Conservation (phyloP, 35 echinoderm and acorn worm species). For the Holothuria glaberrima region DNA sequence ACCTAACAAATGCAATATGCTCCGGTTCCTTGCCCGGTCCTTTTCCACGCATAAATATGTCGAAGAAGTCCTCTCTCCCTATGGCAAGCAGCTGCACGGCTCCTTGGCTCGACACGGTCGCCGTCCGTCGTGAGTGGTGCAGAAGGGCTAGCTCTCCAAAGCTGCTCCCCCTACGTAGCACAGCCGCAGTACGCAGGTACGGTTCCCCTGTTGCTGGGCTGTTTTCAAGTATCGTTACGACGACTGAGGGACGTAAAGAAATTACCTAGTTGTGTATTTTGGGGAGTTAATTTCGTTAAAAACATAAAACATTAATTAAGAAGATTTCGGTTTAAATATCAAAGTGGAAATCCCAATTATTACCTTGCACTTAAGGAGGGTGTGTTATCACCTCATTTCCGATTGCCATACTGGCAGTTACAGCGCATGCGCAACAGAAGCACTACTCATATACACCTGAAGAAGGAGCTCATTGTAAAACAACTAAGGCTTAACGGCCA, state of each 20-base stretch:
- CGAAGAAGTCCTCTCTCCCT: constrained; percentile 94
- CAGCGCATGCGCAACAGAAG: too few species aligned
- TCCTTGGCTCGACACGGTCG: constrained; percentile 91
- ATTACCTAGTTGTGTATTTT: too few species aligned
- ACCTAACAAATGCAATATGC: constrained; percentile 90
- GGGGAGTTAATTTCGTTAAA: too few species aligned
- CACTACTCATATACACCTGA: too few species aligned
- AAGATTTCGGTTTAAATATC: too few species aligned
- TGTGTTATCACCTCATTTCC: too few species aligned
- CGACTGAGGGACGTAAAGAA: constrained; percentile 50
- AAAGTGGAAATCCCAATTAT: too few species aligned
- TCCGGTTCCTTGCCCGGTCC: constrained; percentile 83
- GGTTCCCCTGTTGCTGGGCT: constrained; percentile 72
- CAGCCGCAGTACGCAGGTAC: constrained; percentile 74
- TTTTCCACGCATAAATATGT: constrained; percentile 95
- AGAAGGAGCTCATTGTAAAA: too few species aligned
- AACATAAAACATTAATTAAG: too few species aligned
- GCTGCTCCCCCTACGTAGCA: constrained; percentile 83
- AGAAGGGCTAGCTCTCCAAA: constrained; percentile 93
- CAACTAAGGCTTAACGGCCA: too few species aligned
- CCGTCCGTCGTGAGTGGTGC: constrained; percentile 79
- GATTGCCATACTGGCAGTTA: not conserved
- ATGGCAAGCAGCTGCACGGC: constrained; percentile 84
- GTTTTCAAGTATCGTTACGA: constrained; percentile 84
- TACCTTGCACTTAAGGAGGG: too few species aligned